Evolutionary conservation across 2,888 invertebrate genomes (phyloP).

Genomic region (Phaedon cochleariae): DNA sequence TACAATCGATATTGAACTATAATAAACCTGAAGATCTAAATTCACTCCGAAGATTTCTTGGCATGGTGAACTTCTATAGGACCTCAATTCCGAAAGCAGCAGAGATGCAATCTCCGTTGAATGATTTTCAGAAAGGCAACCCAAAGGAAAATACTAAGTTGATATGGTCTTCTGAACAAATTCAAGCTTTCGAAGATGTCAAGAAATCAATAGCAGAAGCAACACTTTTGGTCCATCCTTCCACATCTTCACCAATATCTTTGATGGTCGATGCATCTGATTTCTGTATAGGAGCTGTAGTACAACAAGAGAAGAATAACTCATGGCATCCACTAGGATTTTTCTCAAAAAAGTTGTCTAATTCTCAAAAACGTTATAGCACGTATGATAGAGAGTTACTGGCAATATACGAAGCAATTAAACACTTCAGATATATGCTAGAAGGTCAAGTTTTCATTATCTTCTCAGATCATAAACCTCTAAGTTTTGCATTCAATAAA

Average conservation of each 20-base stretch:
- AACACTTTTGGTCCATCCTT: background rate
- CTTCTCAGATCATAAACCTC: too few species aligned
- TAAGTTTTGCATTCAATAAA: too few species aligned
- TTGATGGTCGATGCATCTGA: conserved; percentile 2
- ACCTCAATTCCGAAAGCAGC: conserved; percentile 7
- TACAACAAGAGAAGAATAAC: conserved; percentile 4
- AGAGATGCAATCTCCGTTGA: conserved; percentile 13
- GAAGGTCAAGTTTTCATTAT: too few species aligned
- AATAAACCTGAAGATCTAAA: conserved; percentile 4
- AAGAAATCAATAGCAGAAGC: background rate
- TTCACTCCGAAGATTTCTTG: conserved; percentile 12
- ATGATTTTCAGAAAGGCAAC: conserved; percentile 10
- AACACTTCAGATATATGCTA: too few species aligned
- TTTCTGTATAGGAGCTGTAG: background rate
- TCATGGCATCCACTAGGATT: background rate
- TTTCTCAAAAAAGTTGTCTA: too few species aligned
- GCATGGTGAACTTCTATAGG: conserved; percentile 21
- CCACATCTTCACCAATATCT: background rate
- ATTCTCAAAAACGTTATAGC: too few species aligned
- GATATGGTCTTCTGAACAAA: background rate
- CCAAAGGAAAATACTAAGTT: conserved; percentile 11
- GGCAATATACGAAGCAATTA: too few species aligned
- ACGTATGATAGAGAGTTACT: too few species aligned
- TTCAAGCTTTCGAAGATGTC: background rate
- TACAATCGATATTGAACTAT: background rate